Evolutionary conservation across 2,113 vertebrate species (phyloP).

Genomic region (Potamarius usumacintae): DNA sequence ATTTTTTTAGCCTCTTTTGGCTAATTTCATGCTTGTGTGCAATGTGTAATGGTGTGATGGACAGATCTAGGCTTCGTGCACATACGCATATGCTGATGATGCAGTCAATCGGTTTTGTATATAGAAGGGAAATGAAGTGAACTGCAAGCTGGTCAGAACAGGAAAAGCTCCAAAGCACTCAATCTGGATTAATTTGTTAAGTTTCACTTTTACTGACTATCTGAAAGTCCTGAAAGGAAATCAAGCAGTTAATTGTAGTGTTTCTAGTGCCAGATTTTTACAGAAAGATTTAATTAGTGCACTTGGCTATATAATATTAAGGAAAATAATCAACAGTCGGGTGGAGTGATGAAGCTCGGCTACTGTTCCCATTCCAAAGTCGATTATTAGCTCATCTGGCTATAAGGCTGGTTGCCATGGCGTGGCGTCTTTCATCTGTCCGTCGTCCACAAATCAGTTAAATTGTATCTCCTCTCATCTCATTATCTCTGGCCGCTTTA

Average conservation of each 20-base stretch:
- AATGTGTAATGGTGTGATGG: not conserved
- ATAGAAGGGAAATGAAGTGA: not conserved
- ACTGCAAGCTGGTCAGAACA: not conserved
- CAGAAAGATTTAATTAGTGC: not conserved
- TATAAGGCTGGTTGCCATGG: no score
- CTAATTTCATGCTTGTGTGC: constrained; percentile 22
- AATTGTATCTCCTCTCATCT: no score
- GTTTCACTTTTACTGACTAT: not conserved
- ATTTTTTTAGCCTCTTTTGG: not conserved
- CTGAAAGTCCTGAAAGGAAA: not conserved
- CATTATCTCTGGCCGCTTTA: no score
- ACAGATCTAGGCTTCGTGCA: not conserved
- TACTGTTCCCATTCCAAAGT: no score
- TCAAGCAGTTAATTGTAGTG: constrained; percentile 6
- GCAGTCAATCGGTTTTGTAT: not conserved
- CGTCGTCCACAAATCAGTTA: no score
- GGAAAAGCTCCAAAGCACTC: not conserved
- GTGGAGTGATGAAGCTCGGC: no score
- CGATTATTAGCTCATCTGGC: no score
- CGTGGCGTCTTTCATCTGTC: no score
- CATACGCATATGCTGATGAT: constrained; percentile 5
- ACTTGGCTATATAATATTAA: not conserved
- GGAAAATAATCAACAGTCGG: no score
- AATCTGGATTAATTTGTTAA: not conserved
- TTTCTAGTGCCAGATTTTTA: not conserved